A percentile compares a stretch with the other conserved stretches of the same genome.
phyloP scores from a whole-genome alignment of 1,140 invertebrate genomes.

The Cylas formicarius region DNA sequence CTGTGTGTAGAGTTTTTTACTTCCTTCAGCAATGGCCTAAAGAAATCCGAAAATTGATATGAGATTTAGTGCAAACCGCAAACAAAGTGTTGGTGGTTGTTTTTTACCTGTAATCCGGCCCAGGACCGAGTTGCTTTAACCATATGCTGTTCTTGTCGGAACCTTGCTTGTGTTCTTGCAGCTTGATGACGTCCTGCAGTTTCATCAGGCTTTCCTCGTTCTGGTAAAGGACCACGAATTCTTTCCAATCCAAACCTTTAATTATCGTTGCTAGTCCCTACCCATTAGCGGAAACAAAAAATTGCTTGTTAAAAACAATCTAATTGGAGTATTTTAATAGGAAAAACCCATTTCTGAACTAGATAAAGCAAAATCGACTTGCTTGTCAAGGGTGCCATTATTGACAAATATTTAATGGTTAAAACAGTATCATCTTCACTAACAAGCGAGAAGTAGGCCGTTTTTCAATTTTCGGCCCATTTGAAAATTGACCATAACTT shows the following conservation, averaged over 20 bases:
- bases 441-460: too few relatives aligned
- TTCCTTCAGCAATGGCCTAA: constrained; percentile 68
- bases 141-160: constrained; percentile 49
- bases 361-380: too few relatives aligned
- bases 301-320: too few relatives aligned
- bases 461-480: too few relatives aligned
- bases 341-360: too few relatives aligned
- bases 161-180: constrained; percentile 43
- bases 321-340: too few relatives aligned
- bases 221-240: constrained; percentile 79
- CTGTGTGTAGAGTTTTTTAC: constrained; percentile 61
- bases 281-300: too few relatives aligned
- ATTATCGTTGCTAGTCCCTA: constrained; percentile 65
- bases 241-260: constrained; percentile 67
- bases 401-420: too few relatives aligned
- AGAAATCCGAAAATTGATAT: constrained; percentile 7
- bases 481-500: too few relatives aligned
- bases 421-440: too few relatives aligned
- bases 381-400: too few relatives aligned
- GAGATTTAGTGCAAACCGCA: constrained; percentile 23
- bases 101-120: constrained; percentile 52
- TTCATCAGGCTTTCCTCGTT: constrained; percentile 67
- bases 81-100: constrained; percentile 57
- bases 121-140: constrained; percentile 52
- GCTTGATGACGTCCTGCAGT: constrained; percentile 75